Evolutionary conservation across 2,797 vertebrate species (phyloP).

Genomic region (Syngnathus acus): DNA sequence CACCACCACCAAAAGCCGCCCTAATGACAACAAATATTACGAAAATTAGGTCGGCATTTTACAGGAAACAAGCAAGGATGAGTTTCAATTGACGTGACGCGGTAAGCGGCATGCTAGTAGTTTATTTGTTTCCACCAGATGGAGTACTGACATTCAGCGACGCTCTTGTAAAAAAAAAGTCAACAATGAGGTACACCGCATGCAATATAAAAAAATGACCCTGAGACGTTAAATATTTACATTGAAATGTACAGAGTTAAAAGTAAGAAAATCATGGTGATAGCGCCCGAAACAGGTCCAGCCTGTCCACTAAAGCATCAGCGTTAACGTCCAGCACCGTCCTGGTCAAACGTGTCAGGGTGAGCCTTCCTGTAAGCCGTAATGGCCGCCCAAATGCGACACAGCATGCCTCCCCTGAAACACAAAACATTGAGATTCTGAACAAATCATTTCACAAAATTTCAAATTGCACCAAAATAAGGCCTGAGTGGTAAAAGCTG

Average conservation of each 20-base stretch:
- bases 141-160: not conserved
- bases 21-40: constrained; percentile 10
- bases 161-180: not conserved
- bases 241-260: not conserved
- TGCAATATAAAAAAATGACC: not conserved
- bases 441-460: too few relatives aligned
- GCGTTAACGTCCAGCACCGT: constrained; percentile 49
- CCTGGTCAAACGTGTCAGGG: constrained; percentile 39
- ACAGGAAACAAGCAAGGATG: not conserved
- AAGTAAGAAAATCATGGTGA: not conserved
- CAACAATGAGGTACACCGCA: not conserved
- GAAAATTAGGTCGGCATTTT: not conserved
- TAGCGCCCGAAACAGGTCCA: constrained; percentile 31
- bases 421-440: too few relatives aligned
- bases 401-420: constrained; percentile 78
- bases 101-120: not conserved
- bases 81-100: not conserved
- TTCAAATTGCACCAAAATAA: too few relatives aligned
- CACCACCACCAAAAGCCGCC: constrained; percentile 20
- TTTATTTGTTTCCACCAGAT: not conserved
- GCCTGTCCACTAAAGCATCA: constrained; percentile 38
- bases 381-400: constrained; percentile 79
- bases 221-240: not conserved
- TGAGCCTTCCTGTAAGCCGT: constrained; percentile 46
- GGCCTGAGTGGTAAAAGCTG: too few relatives aligned